Base-by-base conservation (phyloP, 2,888 invertebrate genomes). In the Tanytarsus gracilentus region DNA sequence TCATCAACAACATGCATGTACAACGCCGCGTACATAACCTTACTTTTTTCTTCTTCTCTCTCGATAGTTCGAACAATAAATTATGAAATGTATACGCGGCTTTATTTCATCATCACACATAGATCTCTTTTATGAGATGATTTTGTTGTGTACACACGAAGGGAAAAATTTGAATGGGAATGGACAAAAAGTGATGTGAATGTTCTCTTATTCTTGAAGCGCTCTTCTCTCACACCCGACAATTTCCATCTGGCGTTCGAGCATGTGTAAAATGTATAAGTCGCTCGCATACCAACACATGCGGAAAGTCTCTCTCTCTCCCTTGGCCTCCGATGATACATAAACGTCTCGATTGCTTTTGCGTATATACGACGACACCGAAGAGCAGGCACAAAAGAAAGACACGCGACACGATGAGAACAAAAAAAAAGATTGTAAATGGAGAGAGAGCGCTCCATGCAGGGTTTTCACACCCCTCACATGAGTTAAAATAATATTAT, bases 381-480 rank as follows among this genome's bases (percentile, higher is more conserved):
- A 51, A 33, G 23, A 30, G 53, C 33, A 16, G 53, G 30, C 53
- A 53, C 36, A 53, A 53, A 53, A 33, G 33, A 55, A 33, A 55
- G 55, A 55, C 55, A 55, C 55, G 55, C 55, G 55, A 55, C 55
- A 55, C 39, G 55, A 55, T 40, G 40, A 25, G 27, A 49, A 49
- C 26, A 49, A 49, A 49, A 49, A 49, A 49, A 26, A 25, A 14
- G 27, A 26, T 49, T 49, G 49, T 25, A 27, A 49, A 49, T 49
- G 25, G 49, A 50, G 14, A 29, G 30, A 14, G 51, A 23, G 50
- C 25, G 51, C n/a, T 51, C 18, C 11, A n/a, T 11, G 6, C 51
- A 51, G 51, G 51, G 51, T 11, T 51, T 51, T 44, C 18, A 44
- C 51, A 30, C 51, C 21, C 5, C 21, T 21, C 21, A 25, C 5